Base-by-base conservation (phyloP, 2,888 invertebrate species). In the Dasysyrphus tricinctus region DNA sequence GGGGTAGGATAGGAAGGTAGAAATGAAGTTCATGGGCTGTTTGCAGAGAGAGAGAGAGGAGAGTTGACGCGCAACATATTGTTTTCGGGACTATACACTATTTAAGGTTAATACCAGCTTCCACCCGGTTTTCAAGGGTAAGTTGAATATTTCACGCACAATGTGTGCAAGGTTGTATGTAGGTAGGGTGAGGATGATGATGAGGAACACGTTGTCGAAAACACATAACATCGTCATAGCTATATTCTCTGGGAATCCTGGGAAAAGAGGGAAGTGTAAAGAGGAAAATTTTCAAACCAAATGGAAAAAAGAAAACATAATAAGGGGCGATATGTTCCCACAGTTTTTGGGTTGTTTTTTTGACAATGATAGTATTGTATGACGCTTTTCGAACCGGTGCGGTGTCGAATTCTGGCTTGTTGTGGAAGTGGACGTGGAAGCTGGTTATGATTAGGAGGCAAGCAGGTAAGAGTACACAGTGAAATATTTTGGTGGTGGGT, bases 61-160 rank as follows among this genome's bases (percentile, higher is more conserved):
- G 47, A 63, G 51, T 42, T 80, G 80, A 80, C 51, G 69, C 24
- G 73, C 72, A 85, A 85, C 84, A 85, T 85, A 85, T 85, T 85
- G 76, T 85, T 85, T 69, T 37, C 34, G 16, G 61, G 82, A 82
- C 70, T 39, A 74, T 44, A 29, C 24, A 24, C 24, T 24, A 24
- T 24, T 24, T 24, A 76, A 86, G 80, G 80, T 76, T 79, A 76
- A 44, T 44, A 69, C 80, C 79, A 78, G 81, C 74, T 81, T 78
- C 77, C 85, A 86, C 81, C 85, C 85, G 77, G 85, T 81, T 86
- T 81, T 86, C 81, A 81, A 86, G 80, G 81, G 74, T 81, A 84
- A 44, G 42, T 44, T 24, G 7, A 32, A 39, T 29, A 63, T 32
- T 24, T 14, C 9, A 32, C 34, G 57, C 84, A 44, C 47, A 74